Base-by-base conservation (phyloP, 2,888 invertebrate genomes). In the Rhynchonema sp. region DNA sequence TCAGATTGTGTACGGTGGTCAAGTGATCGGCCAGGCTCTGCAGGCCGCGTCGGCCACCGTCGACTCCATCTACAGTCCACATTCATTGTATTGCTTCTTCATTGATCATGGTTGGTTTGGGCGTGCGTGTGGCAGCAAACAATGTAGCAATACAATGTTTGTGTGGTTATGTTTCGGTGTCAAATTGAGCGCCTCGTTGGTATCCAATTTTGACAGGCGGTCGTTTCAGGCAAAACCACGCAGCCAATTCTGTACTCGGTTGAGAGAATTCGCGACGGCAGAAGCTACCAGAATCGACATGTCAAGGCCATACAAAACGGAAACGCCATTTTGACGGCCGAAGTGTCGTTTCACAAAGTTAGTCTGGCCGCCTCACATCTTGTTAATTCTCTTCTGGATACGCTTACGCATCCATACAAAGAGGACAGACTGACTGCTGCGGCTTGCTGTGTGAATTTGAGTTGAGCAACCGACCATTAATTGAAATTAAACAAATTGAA, bases 41-140 rank as follows among this genome's bases (percentile, higher is more conserved):
- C 71, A 71, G 22, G 75, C 76, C 1, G 74, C 75, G 23, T 67
- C 68, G 23, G 69, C 70, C 28, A 76, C 76, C n/a, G 73, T 74
- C 2, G 68, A 68, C 1, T 62, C 65, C 27, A 68, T 69, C 46
- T 70, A 72, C 56, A 69, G 72, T 60, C 69, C 72, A 1, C 75
- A 76, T 65, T 74, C 74, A 64, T 63, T 76, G 29, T 76, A 76
- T 64, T 73, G 73, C 63, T 75, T 75, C 65, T 76, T 76, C 63
- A 65, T 76, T 29, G 65, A 67, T 55, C 69, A 72, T 63, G 75
- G 75, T 73, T 61, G 55, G 63, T n/a, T n/a, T n/a, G n/a, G n/a
- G n/a, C n/a, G n/a, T n/a, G n/a, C n/a, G n/a, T n/a, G n/a, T n/a
- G n/a, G 17, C 38, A 38, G 6, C 38, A 17, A 38, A 38, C 38